These are phyloP conservation scores for Scaptodrosophila lebanonensis DNA, from an alignment of 1,140 invertebrate species.

Conservation along the genomic window DNA sequence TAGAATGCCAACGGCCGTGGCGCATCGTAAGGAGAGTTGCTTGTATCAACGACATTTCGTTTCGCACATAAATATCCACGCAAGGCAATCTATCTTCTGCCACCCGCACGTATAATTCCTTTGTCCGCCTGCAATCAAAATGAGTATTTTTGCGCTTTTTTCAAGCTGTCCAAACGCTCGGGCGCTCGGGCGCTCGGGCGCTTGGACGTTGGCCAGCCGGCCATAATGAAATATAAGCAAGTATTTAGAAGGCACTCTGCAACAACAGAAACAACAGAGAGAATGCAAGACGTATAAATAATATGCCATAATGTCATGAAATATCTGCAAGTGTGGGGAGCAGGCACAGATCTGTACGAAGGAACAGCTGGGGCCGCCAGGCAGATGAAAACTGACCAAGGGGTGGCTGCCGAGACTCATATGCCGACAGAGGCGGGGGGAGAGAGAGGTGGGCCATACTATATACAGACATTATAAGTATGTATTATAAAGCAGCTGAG, in stretches of 20 bases:
- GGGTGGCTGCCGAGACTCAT: no score
- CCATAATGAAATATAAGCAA: constrained; percentile 60
- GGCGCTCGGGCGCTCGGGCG: not conserved
- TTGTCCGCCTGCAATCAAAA: constrained; percentile 49
- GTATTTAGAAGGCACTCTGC: constrained; percentile 23
- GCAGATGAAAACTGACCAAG: not conserved
- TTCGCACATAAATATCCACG: constrained; percentile 71
- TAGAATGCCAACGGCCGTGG: constrained; percentile 26
- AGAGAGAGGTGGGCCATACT: constrained; percentile 6
- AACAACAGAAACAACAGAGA: not conserved
- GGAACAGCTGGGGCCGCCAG: not conserved
- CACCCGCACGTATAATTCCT: constrained; percentile 67
- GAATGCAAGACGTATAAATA: constrained; percentile 60
- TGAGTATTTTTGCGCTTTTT: constrained; percentile 32
- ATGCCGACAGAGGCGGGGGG: not conserved
- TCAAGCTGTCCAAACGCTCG: not conserved
- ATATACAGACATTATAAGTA: constrained; percentile 74
- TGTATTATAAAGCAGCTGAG: constrained; percentile 77
- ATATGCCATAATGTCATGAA: constrained; percentile 72
- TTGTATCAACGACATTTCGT: constrained; percentile 62
- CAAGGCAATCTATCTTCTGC: constrained; percentile 66
- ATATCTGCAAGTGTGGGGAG: constrained; percentile 46
- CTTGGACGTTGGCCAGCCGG: constrained; percentile 5
- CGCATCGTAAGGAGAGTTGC: constrained; percentile 26
- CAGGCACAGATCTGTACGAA: not conserved